Base-by-base conservation (phyloP, 2,113 vertebrate species). In the Oryzias celebensis region DNA sequence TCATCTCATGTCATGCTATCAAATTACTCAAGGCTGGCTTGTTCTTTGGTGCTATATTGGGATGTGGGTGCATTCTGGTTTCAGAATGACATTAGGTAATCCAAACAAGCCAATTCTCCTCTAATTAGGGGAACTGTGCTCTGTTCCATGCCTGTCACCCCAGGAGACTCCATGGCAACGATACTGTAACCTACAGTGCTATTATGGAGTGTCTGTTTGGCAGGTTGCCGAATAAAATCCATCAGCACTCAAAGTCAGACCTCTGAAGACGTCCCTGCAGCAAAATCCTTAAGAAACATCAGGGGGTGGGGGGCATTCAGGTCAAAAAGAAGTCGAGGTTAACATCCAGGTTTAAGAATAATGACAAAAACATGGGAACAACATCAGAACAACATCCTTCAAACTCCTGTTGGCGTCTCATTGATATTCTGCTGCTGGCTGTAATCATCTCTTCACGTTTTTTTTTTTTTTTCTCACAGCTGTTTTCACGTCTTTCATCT, bases 101-200 rank as follows among this genome's bases (percentile, higher is more conserved):
- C 18, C 62, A 68, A 87, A 83, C 66, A 73, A 23, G 58, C 14
- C 52, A 87, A 90, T 88, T 87, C 22, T 66, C 75, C 87, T 93
- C 89, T 94, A 94, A 95, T 94, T 93, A 91, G 89, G 88, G 23
- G 92, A 77, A 16, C 60, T 46, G 28, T 62, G 78, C 76, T 86
- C 85, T 85, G 59, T 85, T 65, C 90, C 75, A 46, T 73, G 65
- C 78, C 58, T 22, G 53, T 97, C 91, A 93, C 94, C 94, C 92
- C 2, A 88, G 93, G 95, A 96, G 94, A 95, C 87, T 55, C 94
- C 93, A 96, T 98, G 89, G 94, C 92, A 96, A 98, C 94, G 57
- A 74, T 66, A 74, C 77, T 43, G 6, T 58, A 73, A 83, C 65
- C 72, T 66, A 51, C 67, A 73, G 59, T 26, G 24, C 71, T 82